Evolutionary conservation across 1,140 invertebrate genomes (phyloP).

Genomic region (Anastrepha ludens): DNA sequence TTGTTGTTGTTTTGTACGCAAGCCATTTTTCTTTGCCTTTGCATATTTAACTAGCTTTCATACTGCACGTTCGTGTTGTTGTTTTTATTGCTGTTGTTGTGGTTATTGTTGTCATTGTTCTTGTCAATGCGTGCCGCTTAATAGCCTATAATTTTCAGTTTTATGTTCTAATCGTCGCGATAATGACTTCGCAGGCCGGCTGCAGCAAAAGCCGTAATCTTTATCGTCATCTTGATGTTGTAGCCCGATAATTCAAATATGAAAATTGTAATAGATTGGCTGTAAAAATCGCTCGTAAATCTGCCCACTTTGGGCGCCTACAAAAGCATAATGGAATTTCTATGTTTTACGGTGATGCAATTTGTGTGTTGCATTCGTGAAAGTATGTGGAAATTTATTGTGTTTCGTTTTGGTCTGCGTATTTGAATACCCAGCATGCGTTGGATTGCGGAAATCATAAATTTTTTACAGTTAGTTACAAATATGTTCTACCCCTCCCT

Average conservation of each 20-base stretch:
- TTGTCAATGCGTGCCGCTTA: conserved; percentile 30
- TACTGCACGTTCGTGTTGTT: neutral
- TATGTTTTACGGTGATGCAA: conserved; percentile 20
- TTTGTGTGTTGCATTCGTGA: conserved; percentile 1
- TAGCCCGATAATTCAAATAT: neutral
- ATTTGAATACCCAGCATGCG: neutral
- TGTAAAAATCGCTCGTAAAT: conserved; percentile 30
- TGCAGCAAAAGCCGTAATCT: neutral
- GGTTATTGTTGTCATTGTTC: neutral
- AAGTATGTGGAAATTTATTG: neutral
- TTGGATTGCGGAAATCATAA: neutral
- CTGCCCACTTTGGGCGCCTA: conserved; percentile 42
- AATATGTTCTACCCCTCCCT: no score
- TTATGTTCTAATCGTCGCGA: conserved; percentile 37
- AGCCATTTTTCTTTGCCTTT: neutral
- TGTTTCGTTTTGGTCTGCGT: no score
- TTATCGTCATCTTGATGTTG: neutral
- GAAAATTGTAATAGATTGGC: conserved; percentile 37
- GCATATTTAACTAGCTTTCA: neutral
- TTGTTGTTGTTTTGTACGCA: neutral
- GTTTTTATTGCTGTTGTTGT: neutral
- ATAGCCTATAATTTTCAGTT: conserved; percentile 33
- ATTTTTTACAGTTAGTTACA: neutral
- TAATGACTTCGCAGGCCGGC: conserved; percentile 16
- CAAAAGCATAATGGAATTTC: neutral